Conservation (phyloP, 2,888 invertebrate species). For the Lithophane semibrunnea region DNA sequence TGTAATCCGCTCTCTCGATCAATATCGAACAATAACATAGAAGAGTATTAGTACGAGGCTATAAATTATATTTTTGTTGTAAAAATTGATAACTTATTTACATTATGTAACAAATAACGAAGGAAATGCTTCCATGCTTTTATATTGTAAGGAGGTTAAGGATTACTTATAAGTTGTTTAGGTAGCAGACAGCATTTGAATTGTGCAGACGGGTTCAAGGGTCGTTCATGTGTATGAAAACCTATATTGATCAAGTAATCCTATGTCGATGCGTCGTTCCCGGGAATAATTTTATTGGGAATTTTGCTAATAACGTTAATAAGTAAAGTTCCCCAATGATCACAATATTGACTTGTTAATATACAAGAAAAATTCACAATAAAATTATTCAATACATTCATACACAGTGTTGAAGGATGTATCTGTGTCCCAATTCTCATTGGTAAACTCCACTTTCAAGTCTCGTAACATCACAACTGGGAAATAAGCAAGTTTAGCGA, state of each 20-base stretch:
- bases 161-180: constrained; percentile 45
- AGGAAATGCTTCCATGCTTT: constrained; percentile 59
- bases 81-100: constrained; percentile 50
- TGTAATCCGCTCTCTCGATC: constrained; percentile 54
- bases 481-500: constrained; percentile 30
- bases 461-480: constrained; percentile 37
- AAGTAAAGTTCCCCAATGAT: constrained; percentile 10
- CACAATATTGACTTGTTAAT: neutral
- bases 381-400: neutral
- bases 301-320: neutral
- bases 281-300: neutral
- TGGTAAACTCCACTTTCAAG: constrained; percentile 19
- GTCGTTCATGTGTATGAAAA: constrained; percentile 38
- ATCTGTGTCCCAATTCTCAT: constrained; percentile 38
- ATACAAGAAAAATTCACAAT: neutral
- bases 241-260: constrained; percentile 19
- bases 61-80: constrained; percentile 63
- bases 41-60: constrained; percentile 60
- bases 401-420: constrained; percentile 1
- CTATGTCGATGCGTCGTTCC: neutral
- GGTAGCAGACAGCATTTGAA: constrained; percentile 44
- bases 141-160: constrained; percentile 54
- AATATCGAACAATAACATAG: constrained; percentile 55
- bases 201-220: constrained; percentile 19
- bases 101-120: constrained; percentile 54